These are phyloP conservation scores for Cephus pulcher DNA, from an alignment of 2,888 invertebrate species.

Conservation along the genomic window DNA sequence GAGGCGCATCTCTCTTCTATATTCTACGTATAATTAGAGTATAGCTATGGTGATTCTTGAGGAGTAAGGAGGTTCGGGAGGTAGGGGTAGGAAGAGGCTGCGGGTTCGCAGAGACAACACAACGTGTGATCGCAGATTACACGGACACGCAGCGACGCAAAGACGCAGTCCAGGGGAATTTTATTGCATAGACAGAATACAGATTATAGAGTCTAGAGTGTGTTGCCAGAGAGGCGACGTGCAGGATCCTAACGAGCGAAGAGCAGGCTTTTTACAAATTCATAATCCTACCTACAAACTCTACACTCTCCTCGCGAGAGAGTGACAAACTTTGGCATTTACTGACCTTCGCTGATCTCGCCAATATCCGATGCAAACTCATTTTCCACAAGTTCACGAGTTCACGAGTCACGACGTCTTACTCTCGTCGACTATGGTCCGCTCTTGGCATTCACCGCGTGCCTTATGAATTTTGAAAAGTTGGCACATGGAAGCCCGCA, in stretches of 20 bases:
- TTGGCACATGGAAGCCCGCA: constrained; percentile 92
- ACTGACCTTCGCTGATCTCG: background rate
- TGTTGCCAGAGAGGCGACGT: background rate
- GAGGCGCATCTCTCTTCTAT: background rate
- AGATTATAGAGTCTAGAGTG: background rate
- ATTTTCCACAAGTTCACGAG: background rate
- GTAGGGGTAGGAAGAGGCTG: background rate
- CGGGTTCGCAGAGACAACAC: background rate
- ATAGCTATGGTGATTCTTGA: background rate
- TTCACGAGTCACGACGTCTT: constrained; percentile 17
- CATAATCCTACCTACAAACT: background rate
- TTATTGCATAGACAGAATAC: background rate
- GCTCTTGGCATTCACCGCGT: constrained; percentile 99
- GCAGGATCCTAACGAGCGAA: background rate
- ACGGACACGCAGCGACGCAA: background rate
- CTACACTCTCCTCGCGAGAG: background rate
- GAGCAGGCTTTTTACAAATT: background rate
- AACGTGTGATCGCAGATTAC: background rate
- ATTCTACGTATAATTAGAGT: background rate
- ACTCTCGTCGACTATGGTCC: constrained; percentile 72
- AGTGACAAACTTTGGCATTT: background rate
- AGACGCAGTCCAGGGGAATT: background rate
- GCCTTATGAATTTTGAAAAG: constrained; percentile 87
- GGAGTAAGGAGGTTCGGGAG: background rate
- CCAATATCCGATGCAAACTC: background rate